These are phyloP conservation scores for Junonia oenone DNA, from an alignment of 2,888 invertebrate species.

Conservation along the genomic window DNA sequence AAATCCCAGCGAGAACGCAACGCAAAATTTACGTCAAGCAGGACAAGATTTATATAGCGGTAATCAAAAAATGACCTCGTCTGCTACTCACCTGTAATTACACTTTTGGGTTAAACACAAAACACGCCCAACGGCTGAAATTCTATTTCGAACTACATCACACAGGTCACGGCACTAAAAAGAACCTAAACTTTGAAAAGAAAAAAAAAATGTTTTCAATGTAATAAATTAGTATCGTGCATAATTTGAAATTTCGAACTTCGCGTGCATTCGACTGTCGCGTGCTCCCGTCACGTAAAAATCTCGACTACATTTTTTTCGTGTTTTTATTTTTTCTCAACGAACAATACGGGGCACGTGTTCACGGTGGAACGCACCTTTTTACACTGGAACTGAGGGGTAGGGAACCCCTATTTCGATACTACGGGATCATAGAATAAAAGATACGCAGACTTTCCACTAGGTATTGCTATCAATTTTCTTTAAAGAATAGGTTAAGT, in stretches of 20 bases:
- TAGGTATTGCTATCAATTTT: slow-evolving; percentile 9
- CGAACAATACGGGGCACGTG: slow-evolving; percentile 35
- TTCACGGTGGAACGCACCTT: slow-evolving; percentile 40
- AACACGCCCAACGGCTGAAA: slow-evolving; percentile 31
- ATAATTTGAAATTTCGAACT: slow-evolving; percentile 26
- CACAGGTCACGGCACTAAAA: slow-evolving; percentile 43
- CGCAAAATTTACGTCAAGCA: neutral
- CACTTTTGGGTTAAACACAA: slow-evolving; percentile 30
- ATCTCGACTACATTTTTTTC: slow-evolving; percentile 56
- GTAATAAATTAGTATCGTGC: slow-evolving; percentile 33
- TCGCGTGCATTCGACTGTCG: slow-evolving; percentile 35
- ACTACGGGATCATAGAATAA: slow-evolving; percentile 60
- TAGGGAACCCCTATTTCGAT: slow-evolving; percentile 58
- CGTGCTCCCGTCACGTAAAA: slow-evolving; percentile 32
- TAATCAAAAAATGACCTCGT: neutral
- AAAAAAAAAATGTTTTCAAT: slow-evolving; percentile 1
- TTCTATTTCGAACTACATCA: slow-evolving; percentile 26
- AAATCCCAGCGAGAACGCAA: neutral
- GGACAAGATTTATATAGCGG: slow-evolving; percentile 1
- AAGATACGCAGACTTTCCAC: slow-evolving; percentile 21
- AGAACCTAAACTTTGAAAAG: slow-evolving; percentile 20
- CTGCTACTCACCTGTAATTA: slow-evolving; percentile 44
- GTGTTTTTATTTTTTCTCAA: slow-evolving; percentile 47
- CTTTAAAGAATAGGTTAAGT: neutral
- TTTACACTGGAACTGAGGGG: slow-evolving; percentile 58